phyloP scores from a whole-genome alignment of 1,140 invertebrate genomes.

The Drosophila pallidifrons region DNA sequence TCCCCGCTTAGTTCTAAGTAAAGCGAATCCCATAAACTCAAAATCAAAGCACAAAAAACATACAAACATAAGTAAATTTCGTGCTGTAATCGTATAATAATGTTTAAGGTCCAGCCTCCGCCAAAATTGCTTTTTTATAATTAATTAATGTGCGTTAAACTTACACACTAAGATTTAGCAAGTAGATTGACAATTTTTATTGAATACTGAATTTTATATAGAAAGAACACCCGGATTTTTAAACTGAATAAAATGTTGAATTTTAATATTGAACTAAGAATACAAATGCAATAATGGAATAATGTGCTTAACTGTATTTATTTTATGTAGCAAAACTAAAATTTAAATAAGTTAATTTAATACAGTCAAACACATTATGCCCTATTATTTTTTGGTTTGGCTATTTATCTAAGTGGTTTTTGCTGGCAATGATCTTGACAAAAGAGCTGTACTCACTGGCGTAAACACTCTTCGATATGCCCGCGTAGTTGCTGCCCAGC shows the following conservation, averaged over 20 bases:
- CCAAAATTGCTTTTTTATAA: constrained; percentile 36
- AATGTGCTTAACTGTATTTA: no score
- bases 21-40: constrained; percentile 4
- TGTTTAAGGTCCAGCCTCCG: constrained; percentile 15
- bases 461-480: constrained; percentile 62
- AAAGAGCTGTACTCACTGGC: constrained; percentile 68
- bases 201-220: constrained; percentile 55
- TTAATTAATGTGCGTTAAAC: constrained; percentile 8
- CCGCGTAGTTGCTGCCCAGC: constrained; percentile 36
- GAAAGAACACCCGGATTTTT: constrained; percentile 52
- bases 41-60: constrained; percentile 20
- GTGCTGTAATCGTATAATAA: constrained; percentile 18
- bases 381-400: no score
- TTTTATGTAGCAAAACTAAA: not conserved
- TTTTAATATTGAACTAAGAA: constrained; percentile 27
- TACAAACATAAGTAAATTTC: not conserved
- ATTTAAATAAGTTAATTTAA: no score
- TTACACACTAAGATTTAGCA: constrained; percentile 16
- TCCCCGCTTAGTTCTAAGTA: constrained; percentile 29
- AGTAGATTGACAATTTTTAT: constrained; percentile 28
- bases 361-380: no score
- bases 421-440: constrained; percentile 53
- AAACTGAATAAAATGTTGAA: constrained; percentile 72
- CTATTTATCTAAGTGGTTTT: constrained; percentile 12
- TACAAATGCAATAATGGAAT: not conserved